These are phyloP conservation scores for Himantopus leucocephalus DNA, from an alignment of 2,113 vertebrate genomes.

Conservation along the genomic window DNA sequence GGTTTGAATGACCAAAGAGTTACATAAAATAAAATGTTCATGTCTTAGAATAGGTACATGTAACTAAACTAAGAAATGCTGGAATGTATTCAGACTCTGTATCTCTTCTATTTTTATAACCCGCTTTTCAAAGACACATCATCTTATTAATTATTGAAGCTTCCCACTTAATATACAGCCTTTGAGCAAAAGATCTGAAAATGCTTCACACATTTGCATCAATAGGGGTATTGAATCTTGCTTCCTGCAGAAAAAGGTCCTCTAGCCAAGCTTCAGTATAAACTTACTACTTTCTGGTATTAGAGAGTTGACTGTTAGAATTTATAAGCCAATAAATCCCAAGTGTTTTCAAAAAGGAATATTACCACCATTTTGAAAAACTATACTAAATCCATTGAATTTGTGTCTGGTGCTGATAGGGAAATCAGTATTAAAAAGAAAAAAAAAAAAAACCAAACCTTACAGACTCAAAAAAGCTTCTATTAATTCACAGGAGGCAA, in stretches of 20 bases:
- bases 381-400: neutral
- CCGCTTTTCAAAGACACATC: neutral
- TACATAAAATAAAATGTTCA: neutral
- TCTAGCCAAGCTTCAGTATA: neutral
- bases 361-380: neutral
- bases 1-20: neutral
- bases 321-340: neutral
- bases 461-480: neutral
- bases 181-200: constrained; percentile 6
- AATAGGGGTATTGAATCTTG: neutral
- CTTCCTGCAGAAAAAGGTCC: neutral
- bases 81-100: neutral
- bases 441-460: neutral
- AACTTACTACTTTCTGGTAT: neutral
- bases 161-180: neutral
- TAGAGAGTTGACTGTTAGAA: neutral
- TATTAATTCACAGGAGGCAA: neutral
- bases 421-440: neutral
- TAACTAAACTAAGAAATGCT: neutral
- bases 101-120: neutral
- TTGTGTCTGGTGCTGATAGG: neutral
- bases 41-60: neutral
- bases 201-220: neutral
- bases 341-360: neutral
- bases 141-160: neutral